Evolutionary conservation across 1,140 invertebrate genomes (phyloP), one percentile per base, ranked within the genome.

Genomic region (Wasmannia auropunctata): DNA sequence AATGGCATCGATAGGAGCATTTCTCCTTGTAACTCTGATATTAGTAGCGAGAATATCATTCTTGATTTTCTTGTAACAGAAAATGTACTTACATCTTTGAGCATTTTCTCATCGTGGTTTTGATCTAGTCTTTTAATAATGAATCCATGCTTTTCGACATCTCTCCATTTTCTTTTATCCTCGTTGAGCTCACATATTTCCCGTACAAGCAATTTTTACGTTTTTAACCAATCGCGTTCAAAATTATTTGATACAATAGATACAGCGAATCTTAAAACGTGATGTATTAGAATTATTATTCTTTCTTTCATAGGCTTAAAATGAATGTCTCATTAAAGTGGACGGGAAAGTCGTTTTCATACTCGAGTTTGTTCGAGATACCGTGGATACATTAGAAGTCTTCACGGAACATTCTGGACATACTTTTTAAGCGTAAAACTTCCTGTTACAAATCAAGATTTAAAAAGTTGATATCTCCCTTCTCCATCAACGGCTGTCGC

Each of bases 401-500:
- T 31, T 62, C n/a, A 22, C 11, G 0, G 11, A n/a, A 40, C 56
- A 54, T 72, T 43, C 72, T 3, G 19, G 31, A n/a, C 63, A 10
- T 22, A 16, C 37, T 51, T 70, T 40, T 72, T 56, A 43, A 43
- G 37, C 6, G 22, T 19, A 3, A 72, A 83, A 46, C n/a, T 58
- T 83, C 14, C 22, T 83, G n/a, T 83, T 72, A 25, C 79, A 58
- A 46, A 74, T 58, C 46, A 58, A 46, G 79, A 58, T 49, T 58
- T 70, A 74, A 83, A 74, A 72, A 74, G n/a, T 72, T 43, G 40
- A 83, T 81, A 72, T 34, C 67, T 83, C 11, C 3, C 11, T 37
- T 40, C 8, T 14, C 7, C 11, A 37, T 40, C 51, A 81, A n/a
- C 65, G 16, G 51, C 34, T n/a, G 65, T 43, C n/a, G 43, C 37